phyloP scores from a whole-genome alignment of 2,888 invertebrate genomes.

The Teinopalpus imperialis region DNA sequence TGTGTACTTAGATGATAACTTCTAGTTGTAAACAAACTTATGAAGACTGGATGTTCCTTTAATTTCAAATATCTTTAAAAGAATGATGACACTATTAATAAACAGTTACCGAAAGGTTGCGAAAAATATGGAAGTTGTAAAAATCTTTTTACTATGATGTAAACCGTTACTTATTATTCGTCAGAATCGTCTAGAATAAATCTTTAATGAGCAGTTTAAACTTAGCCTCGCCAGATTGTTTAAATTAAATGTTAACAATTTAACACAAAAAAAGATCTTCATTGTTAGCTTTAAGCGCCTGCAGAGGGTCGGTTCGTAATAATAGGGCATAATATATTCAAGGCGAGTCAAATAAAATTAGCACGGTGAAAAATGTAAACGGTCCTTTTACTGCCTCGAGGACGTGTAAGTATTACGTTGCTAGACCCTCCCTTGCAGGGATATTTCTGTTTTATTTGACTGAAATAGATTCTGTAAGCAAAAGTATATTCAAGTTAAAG shows the following conservation, averaged over 20 bases:
- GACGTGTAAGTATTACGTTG: conserved; percentile 72
- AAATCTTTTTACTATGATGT: too few species aligned
- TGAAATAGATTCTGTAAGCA: conserved; percentile 28
- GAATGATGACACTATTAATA: too few species aligned
- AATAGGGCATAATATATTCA: conserved; percentile 81
- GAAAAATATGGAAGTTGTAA: too few species aligned
- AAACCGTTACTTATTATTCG: too few species aligned
- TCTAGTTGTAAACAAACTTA: too few species aligned
- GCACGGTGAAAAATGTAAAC: conserved; percentile 81
- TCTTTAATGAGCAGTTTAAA: conserved; percentile 49
- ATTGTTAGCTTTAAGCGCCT: conserved; percentile 73
- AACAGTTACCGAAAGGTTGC: too few species aligned
- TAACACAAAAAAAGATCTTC: conserved; percentile 62
- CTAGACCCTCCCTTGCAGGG: conserved; percentile 45
- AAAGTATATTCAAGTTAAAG: conserved; percentile 20
- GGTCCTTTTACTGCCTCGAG: conserved; percentile 69
- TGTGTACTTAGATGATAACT: too few species aligned
- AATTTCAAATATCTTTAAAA: too few species aligned
- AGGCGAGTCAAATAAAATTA: conserved; percentile 80
- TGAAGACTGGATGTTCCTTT: too few species aligned
- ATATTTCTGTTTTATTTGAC: conserved; percentile 37
- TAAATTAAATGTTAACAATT: conserved; percentile 73
- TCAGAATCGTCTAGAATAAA: too few species aligned
- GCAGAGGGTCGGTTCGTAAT: conserved; percentile 64
- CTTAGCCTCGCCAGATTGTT: conserved; percentile 60